Evolutionary conservation across 2,113 vertebrate genomes (phyloP).

Genomic region (Garra rufa): DNA sequence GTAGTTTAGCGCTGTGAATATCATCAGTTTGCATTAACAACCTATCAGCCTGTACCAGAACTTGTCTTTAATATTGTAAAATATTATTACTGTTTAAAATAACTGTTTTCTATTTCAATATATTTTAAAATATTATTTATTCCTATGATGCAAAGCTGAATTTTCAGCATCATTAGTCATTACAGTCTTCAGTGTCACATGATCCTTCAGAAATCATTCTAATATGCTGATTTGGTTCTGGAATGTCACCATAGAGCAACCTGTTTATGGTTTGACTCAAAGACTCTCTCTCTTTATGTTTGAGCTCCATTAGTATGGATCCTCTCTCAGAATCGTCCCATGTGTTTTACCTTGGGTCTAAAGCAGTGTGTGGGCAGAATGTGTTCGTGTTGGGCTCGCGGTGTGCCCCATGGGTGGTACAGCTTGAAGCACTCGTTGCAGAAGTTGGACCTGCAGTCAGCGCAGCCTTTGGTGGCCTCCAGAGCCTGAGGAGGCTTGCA

Average conservation of each 20-base stretch:
- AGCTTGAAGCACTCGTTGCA: constrained; percentile 99
- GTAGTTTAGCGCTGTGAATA: too few species aligned
- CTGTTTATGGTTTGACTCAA: neutral
- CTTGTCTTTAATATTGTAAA: neutral
- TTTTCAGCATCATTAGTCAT: neutral
- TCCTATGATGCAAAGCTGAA: neutral
- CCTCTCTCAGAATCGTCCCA: neutral
- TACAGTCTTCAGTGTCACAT: neutral
- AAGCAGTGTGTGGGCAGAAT: constrained; percentile 92
- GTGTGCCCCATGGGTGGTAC: constrained; percentile 97
- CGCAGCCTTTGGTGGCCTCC: constrained; percentile 96
- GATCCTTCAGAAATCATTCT: neutral
- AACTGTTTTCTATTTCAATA: neutral
- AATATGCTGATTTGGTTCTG: neutral
- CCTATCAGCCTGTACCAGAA: too few species aligned
- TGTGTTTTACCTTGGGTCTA: constrained; percentile 86
- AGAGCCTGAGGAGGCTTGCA: constrained; percentile 89
- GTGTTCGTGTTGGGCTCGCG: constrained; percentile 94
- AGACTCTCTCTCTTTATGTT: neutral
- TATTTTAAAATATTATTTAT: neutral
- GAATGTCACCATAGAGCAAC: too few species aligned
- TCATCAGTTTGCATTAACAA: too few species aligned
- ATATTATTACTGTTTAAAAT: neutral
- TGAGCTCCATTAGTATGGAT: neutral
- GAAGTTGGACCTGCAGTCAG: constrained; percentile 93